Conservation (phyloP, 2,797 vertebrate species). For the Crypturellus tataupa region DNA sequence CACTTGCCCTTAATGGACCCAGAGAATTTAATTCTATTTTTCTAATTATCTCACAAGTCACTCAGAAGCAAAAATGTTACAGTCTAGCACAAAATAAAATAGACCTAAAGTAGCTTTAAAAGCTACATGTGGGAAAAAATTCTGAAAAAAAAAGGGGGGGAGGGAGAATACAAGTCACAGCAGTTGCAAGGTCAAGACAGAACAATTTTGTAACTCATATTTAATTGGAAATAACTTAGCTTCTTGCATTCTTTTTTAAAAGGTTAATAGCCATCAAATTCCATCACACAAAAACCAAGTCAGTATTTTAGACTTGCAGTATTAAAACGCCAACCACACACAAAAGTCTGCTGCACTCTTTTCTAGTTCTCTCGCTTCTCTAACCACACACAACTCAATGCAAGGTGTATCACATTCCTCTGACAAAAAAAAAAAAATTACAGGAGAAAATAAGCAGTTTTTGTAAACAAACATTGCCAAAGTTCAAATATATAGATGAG, state of each 20-base stretch:
- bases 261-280: background rate
- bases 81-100: background rate
- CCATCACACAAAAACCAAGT: background rate
- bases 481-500: constrained; percentile 15
- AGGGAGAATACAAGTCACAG: background rate
- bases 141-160: background rate
- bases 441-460: constrained; percentile 15
- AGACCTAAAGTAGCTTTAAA: background rate
- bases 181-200: background rate
- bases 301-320: background rate
- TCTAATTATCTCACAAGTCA: constrained; percentile 33
- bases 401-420: background rate
- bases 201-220: background rate
- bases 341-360: background rate
- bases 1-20: background rate
- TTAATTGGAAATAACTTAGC: background rate
- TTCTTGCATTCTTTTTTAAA: constrained; percentile 10
- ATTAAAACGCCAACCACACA: background rate
- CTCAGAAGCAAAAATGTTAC: background rate
- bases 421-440: constrained; percentile 2
- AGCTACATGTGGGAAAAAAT: background rate
- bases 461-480: constrained; percentile 11
- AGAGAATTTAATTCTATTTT: constrained; percentile 20
- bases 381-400: background rate
- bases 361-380: constrained; percentile 12